phyloP scores from a whole-genome alignment of 1,140 invertebrate species.

The Campodea augens region DNA sequence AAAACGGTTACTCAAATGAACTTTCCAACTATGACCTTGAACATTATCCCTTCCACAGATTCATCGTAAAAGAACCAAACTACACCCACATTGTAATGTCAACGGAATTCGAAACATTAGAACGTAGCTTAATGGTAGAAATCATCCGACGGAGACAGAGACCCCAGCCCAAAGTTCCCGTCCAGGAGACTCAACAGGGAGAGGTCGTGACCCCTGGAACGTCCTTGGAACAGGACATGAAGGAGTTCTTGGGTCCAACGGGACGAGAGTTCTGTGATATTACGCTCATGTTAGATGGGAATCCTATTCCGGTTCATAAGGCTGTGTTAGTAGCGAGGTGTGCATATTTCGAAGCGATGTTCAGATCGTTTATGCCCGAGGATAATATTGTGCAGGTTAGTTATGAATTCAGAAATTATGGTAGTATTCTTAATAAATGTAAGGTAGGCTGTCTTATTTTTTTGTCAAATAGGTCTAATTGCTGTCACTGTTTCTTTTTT shows the following conservation, averaged over 20 bases:
- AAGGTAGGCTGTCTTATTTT: too few relatives aligned
- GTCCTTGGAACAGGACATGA: constrained; percentile 78
- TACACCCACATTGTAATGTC: constrained; percentile 84
- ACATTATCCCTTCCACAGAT: constrained; percentile 69
- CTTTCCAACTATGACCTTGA: too few relatives aligned
- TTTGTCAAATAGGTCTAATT: too few relatives aligned
- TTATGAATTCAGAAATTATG: too few relatives aligned
- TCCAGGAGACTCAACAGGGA: neutral
- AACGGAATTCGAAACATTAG: constrained; percentile 73
- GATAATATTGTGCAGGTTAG: constrained; percentile 74
- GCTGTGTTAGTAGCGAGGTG: constrained; percentile 75
- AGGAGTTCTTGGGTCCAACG: constrained; percentile 45
- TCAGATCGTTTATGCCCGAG: constrained; percentile 81
- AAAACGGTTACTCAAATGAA: too few relatives aligned
- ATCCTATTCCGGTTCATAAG: constrained; percentile 63
- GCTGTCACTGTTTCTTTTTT: too few relatives aligned
- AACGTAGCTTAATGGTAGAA: constrained; percentile 79
- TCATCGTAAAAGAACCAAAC: constrained; percentile 81
- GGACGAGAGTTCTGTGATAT: constrained; percentile 80
- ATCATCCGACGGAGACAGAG: constrained; percentile 64
- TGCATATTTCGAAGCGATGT: constrained; percentile 88
- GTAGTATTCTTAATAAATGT: too few relatives aligned
- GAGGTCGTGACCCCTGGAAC: constrained; percentile 45
- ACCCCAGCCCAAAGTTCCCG: constrained; percentile 29
- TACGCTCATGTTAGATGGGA: constrained; percentile 53